These are phyloP conservation scores for Rapana venosa DNA, from an alignment of 2,888 invertebrate species.

Conservation along the genomic window DNA sequence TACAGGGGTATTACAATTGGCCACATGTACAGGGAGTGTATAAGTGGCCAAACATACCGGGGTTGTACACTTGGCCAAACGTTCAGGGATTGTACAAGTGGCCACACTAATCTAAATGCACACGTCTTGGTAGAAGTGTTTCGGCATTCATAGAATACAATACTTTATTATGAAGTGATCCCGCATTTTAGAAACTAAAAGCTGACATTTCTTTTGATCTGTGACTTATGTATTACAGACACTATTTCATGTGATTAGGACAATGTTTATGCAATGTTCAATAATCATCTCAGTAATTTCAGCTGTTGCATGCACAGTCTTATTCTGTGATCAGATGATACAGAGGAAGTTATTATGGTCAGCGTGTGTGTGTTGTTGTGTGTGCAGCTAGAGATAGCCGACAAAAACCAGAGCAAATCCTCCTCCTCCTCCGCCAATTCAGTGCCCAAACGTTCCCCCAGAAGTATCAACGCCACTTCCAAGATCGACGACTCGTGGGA, in stretches of 20 bases:
- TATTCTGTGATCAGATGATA: background rate
- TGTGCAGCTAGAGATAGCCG: background rate
- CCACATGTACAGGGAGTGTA: no score
- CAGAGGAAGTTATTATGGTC: background rate
- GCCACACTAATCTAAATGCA: no score
- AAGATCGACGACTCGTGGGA: slow-evolving; percentile 10
- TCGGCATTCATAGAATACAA: no score
- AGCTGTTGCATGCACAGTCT: background rate
- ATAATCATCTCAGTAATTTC: background rate
- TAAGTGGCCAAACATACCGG: no score
- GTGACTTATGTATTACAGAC: background rate
- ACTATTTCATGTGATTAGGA: background rate
- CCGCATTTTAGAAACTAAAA: no score
- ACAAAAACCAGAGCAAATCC: background rate
- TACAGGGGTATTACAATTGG: no score
- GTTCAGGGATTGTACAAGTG: no score
- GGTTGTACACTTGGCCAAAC: no score
- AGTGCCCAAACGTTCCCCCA: background rate
- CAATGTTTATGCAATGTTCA: background rate
- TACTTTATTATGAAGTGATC: no score
- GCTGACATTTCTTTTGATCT: no score
- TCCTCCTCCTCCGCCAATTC: background rate
- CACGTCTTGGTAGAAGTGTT: no score
- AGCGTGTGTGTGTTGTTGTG: background rate
- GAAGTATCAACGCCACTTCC: background rate